These are phyloP conservation scores for Acleris literana DNA, from an alignment of 2,888 invertebrate genomes.

Conservation along the genomic window DNA sequence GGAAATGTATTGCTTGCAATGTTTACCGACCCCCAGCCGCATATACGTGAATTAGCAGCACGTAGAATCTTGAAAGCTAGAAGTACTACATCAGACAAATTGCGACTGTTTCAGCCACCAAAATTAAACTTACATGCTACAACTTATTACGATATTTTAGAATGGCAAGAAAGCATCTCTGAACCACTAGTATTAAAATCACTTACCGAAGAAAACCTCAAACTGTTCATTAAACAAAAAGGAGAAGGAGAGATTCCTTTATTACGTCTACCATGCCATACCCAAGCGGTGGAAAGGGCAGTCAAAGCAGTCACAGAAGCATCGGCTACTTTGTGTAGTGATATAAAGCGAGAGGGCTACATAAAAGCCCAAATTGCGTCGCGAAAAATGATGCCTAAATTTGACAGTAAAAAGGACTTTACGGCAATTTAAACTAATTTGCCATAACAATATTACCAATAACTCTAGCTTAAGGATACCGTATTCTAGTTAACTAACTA, in stretches of 20 bases:
- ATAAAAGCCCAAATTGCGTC: constrained; percentile 39
- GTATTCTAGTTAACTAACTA: too few relatives aligned
- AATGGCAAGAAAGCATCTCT: constrained; percentile 41
- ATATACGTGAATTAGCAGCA: constrained; percentile 43
- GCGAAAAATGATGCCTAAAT: constrained; percentile 22
- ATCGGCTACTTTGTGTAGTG: constrained; percentile 28
- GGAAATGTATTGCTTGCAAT: constrained; percentile 48
- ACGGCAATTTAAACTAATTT: too few relatives aligned
- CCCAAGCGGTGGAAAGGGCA: constrained; percentile 41
- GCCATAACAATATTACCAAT: too few relatives aligned
- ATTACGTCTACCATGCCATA: constrained; percentile 41
- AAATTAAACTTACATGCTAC: too few relatives aligned
- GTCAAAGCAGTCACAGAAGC: constrained; percentile 41
- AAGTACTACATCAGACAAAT: constrained; percentile 36
- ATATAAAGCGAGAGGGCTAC: constrained; percentile 12
- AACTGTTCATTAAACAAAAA: constrained; percentile 31
- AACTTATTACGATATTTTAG: constrained; percentile 34
- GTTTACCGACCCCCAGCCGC: constrained; percentile 40
- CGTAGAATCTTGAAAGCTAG: constrained; percentile 43
- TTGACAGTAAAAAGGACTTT: constrained; percentile 15
- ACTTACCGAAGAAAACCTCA: constrained; percentile 35
- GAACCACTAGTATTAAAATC: constrained; percentile 37
- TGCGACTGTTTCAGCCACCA: too few relatives aligned
- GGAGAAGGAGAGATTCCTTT: constrained; percentile 35
- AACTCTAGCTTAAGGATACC: too few relatives aligned